Evolutionary conservation across 2,797 vertebrate genomes (phyloP).

Genomic region (Fistularia commersonii): DNA sequence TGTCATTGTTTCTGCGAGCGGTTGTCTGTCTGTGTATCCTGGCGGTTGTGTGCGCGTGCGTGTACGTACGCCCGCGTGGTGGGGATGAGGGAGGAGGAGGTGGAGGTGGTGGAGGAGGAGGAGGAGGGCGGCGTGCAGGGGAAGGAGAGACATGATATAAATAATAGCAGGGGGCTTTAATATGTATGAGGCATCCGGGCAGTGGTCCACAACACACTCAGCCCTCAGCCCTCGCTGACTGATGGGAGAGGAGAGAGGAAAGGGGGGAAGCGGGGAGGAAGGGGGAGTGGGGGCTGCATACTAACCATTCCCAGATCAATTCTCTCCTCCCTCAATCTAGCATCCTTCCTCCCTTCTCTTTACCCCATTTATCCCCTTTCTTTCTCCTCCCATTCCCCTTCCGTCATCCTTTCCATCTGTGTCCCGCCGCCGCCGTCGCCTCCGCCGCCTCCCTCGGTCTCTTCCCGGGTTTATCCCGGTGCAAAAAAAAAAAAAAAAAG

Average conservation of each 20-base stretch:
- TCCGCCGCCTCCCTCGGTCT: neutral
- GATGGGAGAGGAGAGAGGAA: conserved; percentile 74
- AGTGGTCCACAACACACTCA: conserved; percentile 82
- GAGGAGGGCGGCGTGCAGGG: conserved; percentile 53
- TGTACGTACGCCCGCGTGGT: conserved; percentile 48
- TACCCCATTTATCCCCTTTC: conserved; percentile 65
- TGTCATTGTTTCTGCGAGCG: conserved; percentile 34
- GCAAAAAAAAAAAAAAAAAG: conserved; percentile 43
- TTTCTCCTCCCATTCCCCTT: neutral
- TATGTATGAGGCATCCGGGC: conserved; percentile 83
- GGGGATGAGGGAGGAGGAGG: conserved; percentile 33
- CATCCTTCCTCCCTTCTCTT: conserved; percentile 67
- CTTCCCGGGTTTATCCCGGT: conserved; percentile 46
- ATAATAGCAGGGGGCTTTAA: conserved; percentile 80
- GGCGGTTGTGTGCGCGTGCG: conserved; percentile 32
- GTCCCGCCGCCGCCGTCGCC: conserved; percentile 1
- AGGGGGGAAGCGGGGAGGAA: conserved; percentile 24
- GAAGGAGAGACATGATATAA: conserved; percentile 75
- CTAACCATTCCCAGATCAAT: conserved; percentile 82
- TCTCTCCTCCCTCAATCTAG: conserved; percentile 70
- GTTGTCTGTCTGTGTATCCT: conserved; percentile 18
- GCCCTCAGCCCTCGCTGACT: conserved; percentile 75
- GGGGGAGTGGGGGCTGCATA: conserved; percentile 72
- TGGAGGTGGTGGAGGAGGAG: conserved; percentile 15
- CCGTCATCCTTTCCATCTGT: conserved; percentile 14